Evolutionary conservation across 2,113 vertebrate genomes (phyloP).

Genomic region (Picathartes gymnocephalus): DNA sequence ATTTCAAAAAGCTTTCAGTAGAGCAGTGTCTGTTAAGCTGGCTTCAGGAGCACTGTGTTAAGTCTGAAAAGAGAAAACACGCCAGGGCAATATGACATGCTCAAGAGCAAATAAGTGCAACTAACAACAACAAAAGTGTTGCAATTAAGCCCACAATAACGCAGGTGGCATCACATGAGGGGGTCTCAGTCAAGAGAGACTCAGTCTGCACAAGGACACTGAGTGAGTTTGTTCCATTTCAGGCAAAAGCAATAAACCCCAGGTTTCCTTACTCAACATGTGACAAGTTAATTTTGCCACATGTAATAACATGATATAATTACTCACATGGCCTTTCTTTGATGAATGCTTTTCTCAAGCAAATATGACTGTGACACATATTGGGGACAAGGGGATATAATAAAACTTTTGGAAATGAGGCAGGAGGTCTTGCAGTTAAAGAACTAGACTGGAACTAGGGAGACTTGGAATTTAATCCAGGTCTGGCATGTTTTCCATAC

Average conservation of each 20-base stretch:
- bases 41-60: background rate
- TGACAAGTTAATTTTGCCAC: slow-evolving; percentile 23
- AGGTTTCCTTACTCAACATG: background rate
- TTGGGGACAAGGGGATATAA: background rate
- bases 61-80: slow-evolving; percentile 2
- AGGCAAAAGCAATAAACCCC: background rate
- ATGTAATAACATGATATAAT: background rate
- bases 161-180: slow-evolving; percentile 25
- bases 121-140: slow-evolving; percentile 2
- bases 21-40: background rate
- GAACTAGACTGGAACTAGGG: background rate
- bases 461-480: background rate
- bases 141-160: slow-evolving; percentile 31
- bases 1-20: slow-evolving; percentile 44
- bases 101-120: slow-evolving; percentile 7
- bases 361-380: background rate
- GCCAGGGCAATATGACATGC: background rate
- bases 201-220: background rate
- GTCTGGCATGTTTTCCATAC: background rate
- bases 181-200: background rate
- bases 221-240: background rate
- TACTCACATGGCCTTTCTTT: background rate
- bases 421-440: background rate
- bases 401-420: background rate
- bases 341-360: background rate